Base-by-base conservation (phyloP, 2,797 vertebrate species). In the Micropoecilia bifurca region DNA sequence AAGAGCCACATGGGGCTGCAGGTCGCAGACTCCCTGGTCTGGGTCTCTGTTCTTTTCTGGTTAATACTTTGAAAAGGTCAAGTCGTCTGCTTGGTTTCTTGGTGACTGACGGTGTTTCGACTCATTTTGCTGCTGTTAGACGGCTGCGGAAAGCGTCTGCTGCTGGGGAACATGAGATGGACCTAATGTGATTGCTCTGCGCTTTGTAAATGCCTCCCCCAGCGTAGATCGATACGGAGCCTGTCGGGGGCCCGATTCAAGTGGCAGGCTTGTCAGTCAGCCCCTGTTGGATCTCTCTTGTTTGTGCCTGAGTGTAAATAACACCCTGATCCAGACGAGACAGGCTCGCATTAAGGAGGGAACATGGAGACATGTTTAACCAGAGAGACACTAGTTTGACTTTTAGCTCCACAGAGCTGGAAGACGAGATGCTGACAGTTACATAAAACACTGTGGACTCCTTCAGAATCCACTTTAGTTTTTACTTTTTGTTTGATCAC, bases 201-300 rank as follows among this genome's bases (percentile, higher is more conserved):
- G 73, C 85, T 84, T 82, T 41, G n/a, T 86, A 82, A 87, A 91
- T 79, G 79, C 88, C 76, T 77, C 41, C n/a, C 45, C 18, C 46
- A 22, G 9, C 22, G 41, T 5, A 50, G 88, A 92, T 94, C 92
- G 25, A 92, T 92, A 76, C 0, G 22, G 61, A 86, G 76, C 74
- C 73, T 82, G 77, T 71, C 1, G 73, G 53, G 71, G 33, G 66
- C 55, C 46, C 33, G 48, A 79, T 74, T 90, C 71, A 55, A 89
- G 85, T 63, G 83, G 61, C 79, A 47, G 68, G 14, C 77, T 73
- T 79, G 84, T 88, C 83, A 80, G 82, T 87, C 79, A 71, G 86
- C 36, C 22, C 30, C 48, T 81, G 87, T 90, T 88, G 83, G 74
- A 80, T 87, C 85, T 77, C 55, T 73, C 43, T 73, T 73, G 72